A percentile compares a stretch with the other conserved stretches of the same genome.
Evolutionary conservation across 2,113 vertebrate species (phyloP).

Genomic region (Lophotis ruficrista): DNA sequence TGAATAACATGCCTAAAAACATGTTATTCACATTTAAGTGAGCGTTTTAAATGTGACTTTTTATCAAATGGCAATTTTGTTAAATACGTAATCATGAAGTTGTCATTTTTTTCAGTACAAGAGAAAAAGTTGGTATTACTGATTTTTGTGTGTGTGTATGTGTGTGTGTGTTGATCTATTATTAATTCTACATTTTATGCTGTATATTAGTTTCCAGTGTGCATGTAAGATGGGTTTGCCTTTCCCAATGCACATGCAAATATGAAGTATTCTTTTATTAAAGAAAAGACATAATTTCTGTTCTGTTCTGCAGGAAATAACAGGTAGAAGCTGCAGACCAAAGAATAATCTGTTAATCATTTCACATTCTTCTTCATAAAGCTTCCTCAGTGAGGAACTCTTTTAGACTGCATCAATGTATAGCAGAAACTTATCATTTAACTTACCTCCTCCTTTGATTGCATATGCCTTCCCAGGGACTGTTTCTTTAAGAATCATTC

Average conservation of each 20-base stretch:
- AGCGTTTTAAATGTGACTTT: neutral
- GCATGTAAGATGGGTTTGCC: neutral
- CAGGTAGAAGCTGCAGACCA: neutral
- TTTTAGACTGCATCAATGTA: neutral
- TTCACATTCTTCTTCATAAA: neutral
- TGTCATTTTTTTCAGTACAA: neutral
- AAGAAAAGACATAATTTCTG: neutral
- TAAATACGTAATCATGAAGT: neutral
- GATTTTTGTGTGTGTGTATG: neutral
- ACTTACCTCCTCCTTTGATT: neutral
- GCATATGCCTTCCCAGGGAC: neutral
- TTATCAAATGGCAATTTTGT: neutral
- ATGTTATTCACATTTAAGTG: neutral
- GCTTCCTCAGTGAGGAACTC: neutral
- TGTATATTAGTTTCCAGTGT: neutral
- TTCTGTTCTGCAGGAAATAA: neutral
- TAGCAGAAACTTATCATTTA: neutral
- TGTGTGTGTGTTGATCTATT: neutral
- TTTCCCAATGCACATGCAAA: neutral
- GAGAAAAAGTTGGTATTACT: neutral
- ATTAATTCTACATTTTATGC: neutral
- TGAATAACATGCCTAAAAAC: neutral
- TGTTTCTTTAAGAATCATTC: neutral
- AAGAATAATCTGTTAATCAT: neutral
- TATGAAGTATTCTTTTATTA: neutral